Base-by-base conservation (phyloP, 2,888 invertebrate species). In the Epistrophe eligans region DNA sequence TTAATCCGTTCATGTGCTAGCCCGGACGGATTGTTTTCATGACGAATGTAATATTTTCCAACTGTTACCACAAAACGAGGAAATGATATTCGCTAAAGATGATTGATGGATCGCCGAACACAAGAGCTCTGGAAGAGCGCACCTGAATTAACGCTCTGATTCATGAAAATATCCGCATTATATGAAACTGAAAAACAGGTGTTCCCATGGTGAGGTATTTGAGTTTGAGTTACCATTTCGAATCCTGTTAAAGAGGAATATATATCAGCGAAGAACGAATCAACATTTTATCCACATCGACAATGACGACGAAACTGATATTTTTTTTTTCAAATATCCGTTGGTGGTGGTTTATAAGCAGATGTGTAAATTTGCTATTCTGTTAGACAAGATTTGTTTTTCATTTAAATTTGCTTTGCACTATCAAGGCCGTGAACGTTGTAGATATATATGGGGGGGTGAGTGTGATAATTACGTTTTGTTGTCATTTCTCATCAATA, bases 61-160 rank as follows among this genome's bases (percentile, higher is more conserved):
- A 82, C 82, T 85, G 85, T 85, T 85, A 85, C 85, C 85, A 74
- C 85, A 85, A 79, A 85, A 82, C 77, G 85, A 84, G 82, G 24
- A 52, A 85, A 85, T 82, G 82, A 85, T 85, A 82, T 71, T 82
- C 82, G 82, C 82, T 82, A 81, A 85, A 82, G 73, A 82, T 85
- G 85, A 85, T 85, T 85, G 82, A 85, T 85, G 82, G 77, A 85
- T 70, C 60, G 60, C 52, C 77, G 79, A 64, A 70, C 58, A 74
- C n/a, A 74, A 45, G 74, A 52, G 60, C 77, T 77, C 80, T 80
- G 45, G 80, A 52, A 55, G 17, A 58, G 70, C 60, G 55, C 84
- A 84, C 80, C 84, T 84, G 84, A 80, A 72, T 84, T 80, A 76
- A 76, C 66, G 76, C 80, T 72, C 52, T 72, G 80, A 80, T 80